Conservation (phyloP, 2,888 invertebrate genomes). For the Lysandra coridon region DNA sequence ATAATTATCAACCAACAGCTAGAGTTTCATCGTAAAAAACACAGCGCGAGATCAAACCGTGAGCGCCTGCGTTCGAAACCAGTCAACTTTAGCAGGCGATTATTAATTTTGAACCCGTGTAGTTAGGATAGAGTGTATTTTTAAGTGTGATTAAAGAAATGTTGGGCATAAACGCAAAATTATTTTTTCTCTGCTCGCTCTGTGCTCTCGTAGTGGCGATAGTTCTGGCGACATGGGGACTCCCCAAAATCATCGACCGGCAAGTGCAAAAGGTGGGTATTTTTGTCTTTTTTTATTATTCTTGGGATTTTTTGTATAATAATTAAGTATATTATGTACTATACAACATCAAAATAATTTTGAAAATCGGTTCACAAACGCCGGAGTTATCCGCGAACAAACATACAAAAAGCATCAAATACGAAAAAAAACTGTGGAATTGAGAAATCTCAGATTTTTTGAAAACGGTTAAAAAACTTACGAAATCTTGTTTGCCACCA, state of each 20-base stretch:
- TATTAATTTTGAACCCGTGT: not conserved
- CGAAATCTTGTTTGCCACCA: too few relatives aligned
- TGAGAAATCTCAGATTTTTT: too few relatives aligned
- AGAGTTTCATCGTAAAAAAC: constrained; percentile 1
- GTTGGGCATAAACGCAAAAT: constrained; percentile 61
- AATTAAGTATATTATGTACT: too few relatives aligned
- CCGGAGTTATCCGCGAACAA: too few relatives aligned
- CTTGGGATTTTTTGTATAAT: too few relatives aligned
- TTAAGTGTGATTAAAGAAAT: constrained; percentile 47
- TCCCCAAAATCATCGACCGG: constrained; percentile 67
- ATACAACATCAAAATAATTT: too few relatives aligned
- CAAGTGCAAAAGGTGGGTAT: constrained; percentile 73
- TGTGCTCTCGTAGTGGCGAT: constrained; percentile 62
- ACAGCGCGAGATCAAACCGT: constrained; percentile 12
- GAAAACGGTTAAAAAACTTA: too few relatives aligned
- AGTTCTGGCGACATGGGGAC: constrained; percentile 71
- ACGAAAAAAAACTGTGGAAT: too few relatives aligned
- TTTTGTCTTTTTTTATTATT: not conserved
- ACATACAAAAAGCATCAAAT: too few relatives aligned
- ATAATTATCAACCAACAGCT: constrained; percentile 6
- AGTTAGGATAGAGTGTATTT: not conserved
- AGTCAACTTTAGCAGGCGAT: constrained; percentile 4
- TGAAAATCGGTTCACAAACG: too few relatives aligned
- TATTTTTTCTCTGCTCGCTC: constrained; percentile 59
- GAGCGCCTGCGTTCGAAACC: not conserved